Base-by-base conservation (phyloP, 2,888 invertebrate species). In the Pristionchus japonicus region DNA sequence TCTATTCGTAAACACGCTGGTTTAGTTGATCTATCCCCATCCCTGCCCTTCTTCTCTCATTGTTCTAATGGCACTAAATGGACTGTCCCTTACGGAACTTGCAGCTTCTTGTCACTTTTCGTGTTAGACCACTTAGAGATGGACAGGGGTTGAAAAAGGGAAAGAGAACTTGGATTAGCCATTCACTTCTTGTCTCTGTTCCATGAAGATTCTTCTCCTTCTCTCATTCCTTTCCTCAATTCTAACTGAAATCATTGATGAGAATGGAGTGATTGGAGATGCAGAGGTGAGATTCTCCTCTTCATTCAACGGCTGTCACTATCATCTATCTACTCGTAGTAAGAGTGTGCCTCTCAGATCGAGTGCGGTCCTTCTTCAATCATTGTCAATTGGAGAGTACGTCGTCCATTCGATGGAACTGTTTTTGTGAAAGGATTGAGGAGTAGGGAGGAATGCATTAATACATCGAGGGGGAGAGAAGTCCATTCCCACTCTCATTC, bases 121-220 rank as follows among this genome's bases (percentile, higher is more conserved):
- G 77, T 77, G 77, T 77, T 77, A 77, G 77, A 77, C 77, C 77
- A 77, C 77, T 77, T 77, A 77, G 77, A 27, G 77, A 77, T 77
- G 23, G 70, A 70, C 37, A 20, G 70, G 43, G 77, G 27, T 77
- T 77, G 43, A 77, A 77, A 77, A 43, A 77, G 77, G 4, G 43
- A 43, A 43, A 37, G 20, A 77, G 77, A 43, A 43, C n/a, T 43
- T 27, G 77, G 47, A 77, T 77, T 77, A 77, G 43, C 77, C 77
- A 77, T 40, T 77, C 77, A 43, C 23, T 77, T 49, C 11, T 52
- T 34, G 31, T 47, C 43, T 80, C 43, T 49, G 47, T 80, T 52
- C 52, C 82, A 49, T 83, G 49, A n/a, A 49, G 31, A 17, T 37
- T 31, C 77, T 77, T 43, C 40, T 77, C 43, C 40, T 77, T 17